Evolutionary conservation across 2,888 invertebrate species (phyloP).

Genomic region (Drosophila mercatorum): DNA sequence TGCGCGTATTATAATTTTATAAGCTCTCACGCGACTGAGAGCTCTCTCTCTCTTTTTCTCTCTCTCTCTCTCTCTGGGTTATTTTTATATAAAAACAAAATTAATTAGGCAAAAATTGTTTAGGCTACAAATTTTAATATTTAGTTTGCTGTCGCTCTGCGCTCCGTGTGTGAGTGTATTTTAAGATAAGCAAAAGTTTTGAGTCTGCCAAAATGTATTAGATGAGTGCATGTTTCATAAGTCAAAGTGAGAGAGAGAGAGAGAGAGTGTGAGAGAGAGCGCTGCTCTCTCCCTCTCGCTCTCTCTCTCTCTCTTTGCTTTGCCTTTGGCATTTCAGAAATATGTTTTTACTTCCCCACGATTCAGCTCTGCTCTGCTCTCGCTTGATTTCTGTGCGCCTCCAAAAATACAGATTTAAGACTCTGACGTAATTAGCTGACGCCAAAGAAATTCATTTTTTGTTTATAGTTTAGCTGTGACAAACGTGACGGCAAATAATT

Average conservation of each 20-base stretch:
- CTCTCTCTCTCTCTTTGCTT: constrained; percentile 12
- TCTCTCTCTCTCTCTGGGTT: constrained; percentile 1
- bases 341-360: constrained; percentile 14
- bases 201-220: constrained; percentile 58
- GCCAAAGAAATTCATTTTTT: constrained; percentile 53
- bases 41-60: too few relatives aligned
- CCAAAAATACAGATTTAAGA: constrained; percentile 49
- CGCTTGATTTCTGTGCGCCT: constrained; percentile 25
- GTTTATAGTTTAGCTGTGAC: neutral
- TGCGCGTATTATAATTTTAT: constrained; percentile 27
- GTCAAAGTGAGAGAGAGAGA: constrained; percentile 1
- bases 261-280: neutral
- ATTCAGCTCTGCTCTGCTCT: constrained; percentile 10
- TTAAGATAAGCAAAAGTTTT: constrained; percentile 70
- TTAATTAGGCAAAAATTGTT: constrained; percentile 49
- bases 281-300: constrained; percentile 1
- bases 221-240: constrained; percentile 35
- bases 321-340: constrained; percentile 46
- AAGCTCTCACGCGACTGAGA: neutral
- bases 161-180: constrained; percentile 35
- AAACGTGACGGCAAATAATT: constrained; percentile 15
- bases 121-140: constrained; percentile 35
- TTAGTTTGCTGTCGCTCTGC: constrained; percentile 15
- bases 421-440: constrained; percentile 70
- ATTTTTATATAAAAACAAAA: constrained; percentile 44